These are phyloP conservation scores for Zaprionus gabonicus DNA, from an alignment of 1,140 invertebrate species.

Conservation along the genomic window DNA sequence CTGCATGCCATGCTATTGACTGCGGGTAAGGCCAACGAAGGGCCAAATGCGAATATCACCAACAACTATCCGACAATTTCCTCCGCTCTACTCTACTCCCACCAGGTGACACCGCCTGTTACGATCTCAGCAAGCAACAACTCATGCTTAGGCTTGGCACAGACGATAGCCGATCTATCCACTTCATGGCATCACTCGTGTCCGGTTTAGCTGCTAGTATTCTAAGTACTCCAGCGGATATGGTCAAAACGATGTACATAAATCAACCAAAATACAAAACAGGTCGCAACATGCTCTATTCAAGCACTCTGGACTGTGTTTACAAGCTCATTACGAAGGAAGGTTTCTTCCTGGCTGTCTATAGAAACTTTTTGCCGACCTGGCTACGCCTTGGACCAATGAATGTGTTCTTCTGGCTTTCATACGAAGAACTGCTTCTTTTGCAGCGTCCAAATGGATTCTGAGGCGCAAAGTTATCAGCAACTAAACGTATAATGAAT, in stretches of 20 bases:
- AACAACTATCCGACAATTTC: not conserved
- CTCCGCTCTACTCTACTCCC: not conserved
- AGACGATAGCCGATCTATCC: slow-evolving; percentile 4
- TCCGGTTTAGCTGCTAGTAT: slow-evolving; percentile 10
- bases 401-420: slow-evolving; percentile 19
- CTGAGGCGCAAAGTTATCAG: not conserved
- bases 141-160: not conserved
- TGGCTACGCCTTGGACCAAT: slow-evolving; percentile 17
- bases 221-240: slow-evolving; percentile 19
- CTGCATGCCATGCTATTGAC: slow-evolving; percentile 24
- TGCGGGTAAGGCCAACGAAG: slow-evolving; percentile 9
- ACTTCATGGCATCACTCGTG: slow-evolving; percentile 15
- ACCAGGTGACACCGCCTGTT: slow-evolving; percentile 19
- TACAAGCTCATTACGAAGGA: slow-evolving; percentile 5
- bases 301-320: slow-evolving; percentile 6
- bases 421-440: slow-evolving; percentile 1
- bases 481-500: not conserved
- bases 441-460: not conserved
- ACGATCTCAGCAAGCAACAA: slow-evolving; percentile 13
- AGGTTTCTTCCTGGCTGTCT: slow-evolving; percentile 1
- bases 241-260: slow-evolving; percentile 24
- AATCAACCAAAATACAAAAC: slow-evolving; percentile 25
- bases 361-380: not conserved
- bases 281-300: slow-evolving; percentile 15
- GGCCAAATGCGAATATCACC: not conserved